Evolutionary conservation across 2,113 vertebrate species (phyloP).

Genomic region (Engystomops pustulosus): DNA sequence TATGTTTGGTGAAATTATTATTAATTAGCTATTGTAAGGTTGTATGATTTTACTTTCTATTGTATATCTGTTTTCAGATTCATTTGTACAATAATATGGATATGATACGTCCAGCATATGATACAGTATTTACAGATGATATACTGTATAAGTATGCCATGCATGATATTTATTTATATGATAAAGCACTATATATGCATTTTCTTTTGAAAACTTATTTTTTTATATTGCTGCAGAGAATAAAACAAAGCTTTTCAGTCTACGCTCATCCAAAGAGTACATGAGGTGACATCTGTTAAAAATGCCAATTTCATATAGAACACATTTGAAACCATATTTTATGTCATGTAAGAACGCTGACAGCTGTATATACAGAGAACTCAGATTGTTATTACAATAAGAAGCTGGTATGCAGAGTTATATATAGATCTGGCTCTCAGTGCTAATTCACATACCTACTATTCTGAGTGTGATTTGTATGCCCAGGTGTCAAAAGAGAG

Average conservation of each 20-base stretch:
- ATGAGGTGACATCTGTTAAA: not conserved
- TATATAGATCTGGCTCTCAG: not conserved
- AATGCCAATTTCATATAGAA: slow-evolving; percentile 19
- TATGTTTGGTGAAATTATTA: too few species aligned
- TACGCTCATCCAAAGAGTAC: not conserved
- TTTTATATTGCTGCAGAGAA: not conserved
- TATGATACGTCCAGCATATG: too few species aligned
- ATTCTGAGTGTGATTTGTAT: slow-evolving; percentile 26
- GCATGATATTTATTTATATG: too few species aligned
- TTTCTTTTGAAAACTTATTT: too few species aligned
- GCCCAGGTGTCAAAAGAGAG: slow-evolving; percentile 11
- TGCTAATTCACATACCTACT: slow-evolving; percentile 22
- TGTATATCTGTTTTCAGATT: too few species aligned
- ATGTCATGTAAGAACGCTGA: slow-evolving; percentile 23
- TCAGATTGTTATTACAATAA: slow-evolving; percentile 33
- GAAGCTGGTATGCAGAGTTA: slow-evolving; percentile 15
- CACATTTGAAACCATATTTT: slow-evolving; percentile 11
- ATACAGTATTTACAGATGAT: too few species aligned
- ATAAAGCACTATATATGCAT: too few species aligned
- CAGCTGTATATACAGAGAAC: slow-evolving; percentile 41
- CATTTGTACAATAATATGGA: too few species aligned
- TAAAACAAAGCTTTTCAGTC: not conserved
- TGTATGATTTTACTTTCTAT: too few species aligned
- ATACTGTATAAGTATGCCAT: too few species aligned
- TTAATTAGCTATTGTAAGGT: too few species aligned